Percentiles rank a stretch among this genome's conserved stretches.
Evolutionary conservation across 2,888 invertebrate genomes (phyloP).

Genomic region (Pachydiplax longipennis): DNA sequence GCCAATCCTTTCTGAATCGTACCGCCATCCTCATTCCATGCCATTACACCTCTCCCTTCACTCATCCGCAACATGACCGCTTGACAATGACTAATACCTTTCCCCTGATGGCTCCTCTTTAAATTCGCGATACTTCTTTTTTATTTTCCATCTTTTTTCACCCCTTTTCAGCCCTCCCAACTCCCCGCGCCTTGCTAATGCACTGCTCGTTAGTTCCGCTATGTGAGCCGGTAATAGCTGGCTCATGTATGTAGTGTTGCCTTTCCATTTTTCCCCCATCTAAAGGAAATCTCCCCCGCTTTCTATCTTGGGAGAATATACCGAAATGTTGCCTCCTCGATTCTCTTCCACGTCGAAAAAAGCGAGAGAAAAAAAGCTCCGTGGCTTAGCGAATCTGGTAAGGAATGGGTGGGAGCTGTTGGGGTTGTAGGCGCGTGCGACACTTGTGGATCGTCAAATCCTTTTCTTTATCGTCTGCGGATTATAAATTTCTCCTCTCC

Average conservation of each 20-base stretch:
- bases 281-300: background rate
- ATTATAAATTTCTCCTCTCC: background rate
- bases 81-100: slow-evolving; percentile 43
- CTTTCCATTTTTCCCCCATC: background rate
- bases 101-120: slow-evolving; percentile 21
- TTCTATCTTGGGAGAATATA: background rate
- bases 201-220: slow-evolving; percentile 38
- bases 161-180: background rate
- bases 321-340: background rate
- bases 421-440: background rate
- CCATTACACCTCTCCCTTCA: background rate
- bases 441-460: background rate
- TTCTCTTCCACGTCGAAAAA: background rate
- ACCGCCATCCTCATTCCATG: background rate
- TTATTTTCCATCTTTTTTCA: background rate
- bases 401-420: background rate
- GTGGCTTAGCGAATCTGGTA: background rate
- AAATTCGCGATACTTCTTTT: slow-evolving; percentile 24
- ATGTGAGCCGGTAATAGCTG: slow-evolving; percentile 6
- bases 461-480: background rate
- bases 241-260: background rate
- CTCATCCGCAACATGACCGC: background rate
- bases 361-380: background rate
- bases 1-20: background rate
- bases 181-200: slow-evolving; percentile 2